A percentile compares a stretch with the other conserved stretches of the same genome.
phyloP scores from a whole-genome alignment of 2,113 vertebrate species.

The Nettapus auritus region DNA sequence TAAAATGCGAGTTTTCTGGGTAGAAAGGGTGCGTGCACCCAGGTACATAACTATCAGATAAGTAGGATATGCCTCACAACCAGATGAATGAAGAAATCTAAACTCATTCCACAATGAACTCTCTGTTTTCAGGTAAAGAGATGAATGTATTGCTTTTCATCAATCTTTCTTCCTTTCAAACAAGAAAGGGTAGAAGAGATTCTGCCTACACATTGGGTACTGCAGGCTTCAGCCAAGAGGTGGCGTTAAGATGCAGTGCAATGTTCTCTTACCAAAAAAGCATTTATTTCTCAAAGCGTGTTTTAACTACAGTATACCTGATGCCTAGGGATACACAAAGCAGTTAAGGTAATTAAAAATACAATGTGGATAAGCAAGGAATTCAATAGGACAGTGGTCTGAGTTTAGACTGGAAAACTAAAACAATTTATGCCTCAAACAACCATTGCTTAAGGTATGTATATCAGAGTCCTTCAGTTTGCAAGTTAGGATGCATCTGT shows the following conservation, averaged over 20 bases:
- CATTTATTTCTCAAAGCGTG: not conserved
- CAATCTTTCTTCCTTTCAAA: not conserved
- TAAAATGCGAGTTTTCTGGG: not conserved
- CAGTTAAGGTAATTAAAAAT: not conserved
- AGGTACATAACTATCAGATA: not conserved
- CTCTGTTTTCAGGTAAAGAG: not conserved
- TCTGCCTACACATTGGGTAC: not conserved
- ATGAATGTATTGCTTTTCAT: not conserved
- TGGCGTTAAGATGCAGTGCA: constrained; percentile 61
- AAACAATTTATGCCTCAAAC: not conserved
- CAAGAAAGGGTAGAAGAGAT: not conserved
- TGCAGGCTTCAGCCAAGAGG: constrained; percentile 67
- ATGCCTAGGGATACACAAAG: not conserved
- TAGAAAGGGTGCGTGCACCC: not conserved
- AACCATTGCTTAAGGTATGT: not conserved
- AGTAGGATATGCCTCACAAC: not conserved
- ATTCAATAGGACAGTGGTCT: not conserved
- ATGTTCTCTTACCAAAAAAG: not conserved
- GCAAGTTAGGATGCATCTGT: not conserved
- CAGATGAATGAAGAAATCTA: not conserved
- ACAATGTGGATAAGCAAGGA: not conserved
- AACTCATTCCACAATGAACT: not conserved
- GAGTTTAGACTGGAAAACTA: not conserved
- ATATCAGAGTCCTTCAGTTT: not conserved
- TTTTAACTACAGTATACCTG: not conserved